A percentile compares a stretch with the other conserved stretches of the same genome.
phyloP scores from a whole-genome alignment of 2,888 invertebrate species.

The Chloromyia formosa region DNA sequence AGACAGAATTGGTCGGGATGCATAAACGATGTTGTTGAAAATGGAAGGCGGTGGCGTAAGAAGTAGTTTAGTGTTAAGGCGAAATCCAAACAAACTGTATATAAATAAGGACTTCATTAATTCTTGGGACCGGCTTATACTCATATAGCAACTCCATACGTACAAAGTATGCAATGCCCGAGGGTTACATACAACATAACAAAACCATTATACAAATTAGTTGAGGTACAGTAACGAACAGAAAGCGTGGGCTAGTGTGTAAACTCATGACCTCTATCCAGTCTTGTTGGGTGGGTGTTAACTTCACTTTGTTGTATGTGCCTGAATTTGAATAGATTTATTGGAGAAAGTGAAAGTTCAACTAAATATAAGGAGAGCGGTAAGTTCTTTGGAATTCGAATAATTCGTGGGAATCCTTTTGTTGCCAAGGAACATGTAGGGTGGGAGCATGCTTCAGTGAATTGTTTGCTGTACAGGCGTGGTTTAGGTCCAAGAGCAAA shows the following conservation, averaged over 20 bases:
- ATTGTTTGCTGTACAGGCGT: no score
- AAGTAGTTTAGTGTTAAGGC: neutral
- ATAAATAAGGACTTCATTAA: constrained; percentile 29
- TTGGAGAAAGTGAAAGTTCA: no score
- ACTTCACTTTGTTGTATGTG: constrained; percentile 3
- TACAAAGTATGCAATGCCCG: neutral
- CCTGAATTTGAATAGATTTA: no score
- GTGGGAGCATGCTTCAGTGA: no score
- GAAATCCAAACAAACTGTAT: constrained; percentile 3
- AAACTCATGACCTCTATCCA: neutral
- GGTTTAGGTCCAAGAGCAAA: no score
- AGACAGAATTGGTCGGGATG: neutral
- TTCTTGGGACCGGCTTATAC: neutral
- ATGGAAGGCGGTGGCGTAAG: neutral
- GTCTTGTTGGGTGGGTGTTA: neutral
- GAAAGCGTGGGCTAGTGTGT: neutral
- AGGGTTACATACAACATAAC: neutral
- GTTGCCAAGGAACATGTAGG: no score
- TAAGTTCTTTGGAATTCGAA: no score
- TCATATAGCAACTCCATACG: neutral
- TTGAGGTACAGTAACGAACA: constrained; percentile 5
- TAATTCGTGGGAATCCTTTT: no score
- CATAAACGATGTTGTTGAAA: no score
- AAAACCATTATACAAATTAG: constrained; percentile 20
- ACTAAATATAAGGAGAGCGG: no score